These are phyloP conservation scores for Blastomussa wellsi DNA, from an alignment of 92 coral and sea anemone species.

Conservation along the genomic window DNA sequence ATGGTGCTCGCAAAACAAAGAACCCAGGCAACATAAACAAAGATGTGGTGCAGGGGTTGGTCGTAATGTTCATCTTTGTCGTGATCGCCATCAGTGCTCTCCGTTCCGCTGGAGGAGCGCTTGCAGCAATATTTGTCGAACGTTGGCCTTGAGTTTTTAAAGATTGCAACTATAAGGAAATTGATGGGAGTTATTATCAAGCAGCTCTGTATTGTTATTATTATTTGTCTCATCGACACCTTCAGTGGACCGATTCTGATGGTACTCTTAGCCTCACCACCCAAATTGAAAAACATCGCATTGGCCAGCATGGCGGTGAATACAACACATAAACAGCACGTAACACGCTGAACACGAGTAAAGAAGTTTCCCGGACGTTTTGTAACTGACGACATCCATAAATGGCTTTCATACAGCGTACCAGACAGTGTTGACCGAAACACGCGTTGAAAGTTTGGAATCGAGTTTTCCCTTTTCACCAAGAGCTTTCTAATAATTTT, in stretches of 20 bases:
- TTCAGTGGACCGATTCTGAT: slow-evolving; percentile 77
- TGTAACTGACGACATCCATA: slow-evolving; percentile 79
- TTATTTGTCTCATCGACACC: slow-evolving; percentile 65
- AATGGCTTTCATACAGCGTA: slow-evolving; percentile 69
- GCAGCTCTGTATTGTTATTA: slow-evolving; percentile 65
- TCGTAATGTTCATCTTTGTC: background rate
- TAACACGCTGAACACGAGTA: slow-evolving; percentile 80
- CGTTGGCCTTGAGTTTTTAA: slow-evolving; percentile 44
- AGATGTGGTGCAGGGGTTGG: slow-evolving; percentile 35
- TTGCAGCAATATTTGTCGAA: background rate
- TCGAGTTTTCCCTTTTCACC: slow-evolving; percentile 27
- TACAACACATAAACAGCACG: slow-evolving; percentile 72
- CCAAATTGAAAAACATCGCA: slow-evolving; percentile 76
- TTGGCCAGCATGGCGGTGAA: slow-evolving; percentile 76
- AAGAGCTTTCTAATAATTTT: slow-evolving; percentile 58
- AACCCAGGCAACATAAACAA: slow-evolving; percentile 71
- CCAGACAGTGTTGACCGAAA: slow-evolving; percentile 55
- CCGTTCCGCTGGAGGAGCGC: background rate
- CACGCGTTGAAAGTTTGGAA: slow-evolving; percentile 50
- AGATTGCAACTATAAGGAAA: slow-evolving; percentile 62
- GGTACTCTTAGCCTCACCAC: slow-evolving; percentile 36
- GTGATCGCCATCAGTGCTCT: background rate
- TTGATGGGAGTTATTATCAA: slow-evolving; percentile 69
- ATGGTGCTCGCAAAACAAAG: slow-evolving; percentile 60
- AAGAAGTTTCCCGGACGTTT: slow-evolving; percentile 67